Conservation (phyloP, 2,797 vertebrate species). For the Diglossa cyanea region DNA sequence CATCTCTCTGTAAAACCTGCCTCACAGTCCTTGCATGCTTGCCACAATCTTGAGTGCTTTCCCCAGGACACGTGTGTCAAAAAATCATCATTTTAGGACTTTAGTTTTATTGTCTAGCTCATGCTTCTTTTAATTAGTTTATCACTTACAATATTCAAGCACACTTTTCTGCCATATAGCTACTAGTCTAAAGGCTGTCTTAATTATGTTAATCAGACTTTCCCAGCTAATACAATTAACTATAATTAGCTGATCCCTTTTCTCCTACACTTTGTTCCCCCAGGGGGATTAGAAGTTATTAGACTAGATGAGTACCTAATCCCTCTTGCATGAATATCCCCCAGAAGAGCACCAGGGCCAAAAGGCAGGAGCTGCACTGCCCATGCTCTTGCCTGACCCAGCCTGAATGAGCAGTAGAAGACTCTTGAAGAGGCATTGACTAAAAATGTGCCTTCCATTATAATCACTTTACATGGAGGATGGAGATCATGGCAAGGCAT, state of each 20-base stretch:
- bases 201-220: slow-evolving; percentile 42
- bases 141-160: background rate
- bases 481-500: background rate
- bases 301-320: background rate
- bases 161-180: background rate
- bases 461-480: background rate
- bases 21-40: background rate
- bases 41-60: background rate
- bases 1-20: background rate
- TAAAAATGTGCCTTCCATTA: background rate
- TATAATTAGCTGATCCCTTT: slow-evolving; percentile 53
- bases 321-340: background rate
- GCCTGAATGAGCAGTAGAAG: background rate
- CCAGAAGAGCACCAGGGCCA: background rate
- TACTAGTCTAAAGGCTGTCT: background rate
- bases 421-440: background rate
- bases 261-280: background rate
- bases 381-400: background rate
- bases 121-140: background rate
- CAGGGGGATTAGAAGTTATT: slow-evolving; percentile 29
- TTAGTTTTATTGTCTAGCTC: background rate
- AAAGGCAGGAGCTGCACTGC: background rate
- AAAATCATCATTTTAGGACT: background rate
- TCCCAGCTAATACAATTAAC: slow-evolving; percentile 41
- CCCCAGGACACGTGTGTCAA: background rate